A percentile compares a stretch with the other conserved stretches of the same genome.
phyloP scores from a whole-genome alignment of 1,140 invertebrate species.

The Drosophila neocordata region DNA sequence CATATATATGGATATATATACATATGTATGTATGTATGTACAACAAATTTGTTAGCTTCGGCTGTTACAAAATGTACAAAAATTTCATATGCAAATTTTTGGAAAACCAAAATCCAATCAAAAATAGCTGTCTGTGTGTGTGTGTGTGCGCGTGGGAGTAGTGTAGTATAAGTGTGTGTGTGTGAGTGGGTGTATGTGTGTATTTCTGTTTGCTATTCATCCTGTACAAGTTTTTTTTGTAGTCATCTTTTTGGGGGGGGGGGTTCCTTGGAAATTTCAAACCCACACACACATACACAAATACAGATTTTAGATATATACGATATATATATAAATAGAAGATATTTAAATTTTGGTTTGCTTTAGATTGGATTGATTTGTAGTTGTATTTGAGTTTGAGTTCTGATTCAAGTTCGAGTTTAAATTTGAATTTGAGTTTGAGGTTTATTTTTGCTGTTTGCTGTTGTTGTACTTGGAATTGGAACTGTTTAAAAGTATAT shows the following conservation, averaged over 20 bases:
- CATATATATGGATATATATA: slow-evolving; percentile 53
- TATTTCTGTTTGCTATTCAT: slow-evolving; percentile 30
- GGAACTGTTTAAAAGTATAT: slow-evolving; percentile 64
- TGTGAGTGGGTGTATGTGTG: slow-evolving; percentile 29
- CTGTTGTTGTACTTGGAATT: slow-evolving; percentile 45
- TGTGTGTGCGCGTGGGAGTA: not conserved
- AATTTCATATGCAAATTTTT: slow-evolving; percentile 73
- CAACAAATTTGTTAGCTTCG: slow-evolving; percentile 54
- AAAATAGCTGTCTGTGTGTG: slow-evolving; percentile 31
- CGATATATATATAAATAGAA: slow-evolving; percentile 7
- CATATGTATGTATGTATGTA: slow-evolving; percentile 57
- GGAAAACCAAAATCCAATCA: slow-evolving; percentile 68
- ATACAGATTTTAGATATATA: slow-evolving; percentile 27
- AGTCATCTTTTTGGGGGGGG: slow-evolving; percentile 42
- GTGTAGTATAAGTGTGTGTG: slow-evolving; percentile 16
- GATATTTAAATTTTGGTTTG: slow-evolving; percentile 47
- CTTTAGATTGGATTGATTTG: slow-evolving; percentile 55
- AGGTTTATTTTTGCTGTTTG: slow-evolving; percentile 47
- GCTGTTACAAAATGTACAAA: slow-evolving; percentile 53
- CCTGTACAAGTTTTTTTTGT: slow-evolving; percentile 34
- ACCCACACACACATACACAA: slow-evolving; percentile 25
- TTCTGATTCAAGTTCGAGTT: slow-evolving; percentile 40
- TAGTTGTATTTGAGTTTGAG: slow-evolving; percentile 36
- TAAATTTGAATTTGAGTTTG: slow-evolving; percentile 33
- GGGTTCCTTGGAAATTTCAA: slow-evolving; percentile 31